Evolutionary conservation across 2,797 vertebrate species (phyloP), one percentile per base, ranked within the genome.

Genomic region (Galago senegalensis): DNA sequence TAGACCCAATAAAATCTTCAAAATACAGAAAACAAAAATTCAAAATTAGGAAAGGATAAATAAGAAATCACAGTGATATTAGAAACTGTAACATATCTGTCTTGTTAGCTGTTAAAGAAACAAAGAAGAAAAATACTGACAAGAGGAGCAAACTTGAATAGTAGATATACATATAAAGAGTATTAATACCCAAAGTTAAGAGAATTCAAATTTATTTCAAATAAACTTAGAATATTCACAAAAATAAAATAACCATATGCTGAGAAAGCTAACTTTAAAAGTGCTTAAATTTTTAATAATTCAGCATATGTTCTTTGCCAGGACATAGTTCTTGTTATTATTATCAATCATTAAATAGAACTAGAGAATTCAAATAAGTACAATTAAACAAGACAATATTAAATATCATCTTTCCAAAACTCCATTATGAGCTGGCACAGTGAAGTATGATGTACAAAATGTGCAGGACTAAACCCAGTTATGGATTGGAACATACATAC

Each of bases 1-100:
- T 5, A 75, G 2, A 82, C 5, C 46, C 25, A 18, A 43, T 61
- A 25, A 63, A 27, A 18, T 27, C 34, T 75, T 89, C 37, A 43
- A 43, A 88, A 73, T 60, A 87, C 12, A 77, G 27, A 88, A 87
- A 77, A 5, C 40, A 87, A 77, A 94, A 53, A 70, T 60, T 77
- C 14, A 49, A 77, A 76, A 83, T 18, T 16, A 37, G 20, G 49
- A 83, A 53, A 88, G 43, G 7, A 88, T 5, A 76, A 53, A 31
- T 3, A 46, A 49, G 11, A 82, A 76, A 70, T 61, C 20, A 69
- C 58, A 27, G 56, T 43, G 43, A 76, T 53, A 79, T 21, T 63
- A 25, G 6, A 12, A 77, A 87, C 4, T 76, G 20, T 58, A 91
- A 72, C 2, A 18, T 34, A 27, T 18, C 0, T 43, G 17, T 76